Conservation (phyloP, 2,888 invertebrate genomes). For the Parnassius smintheus region DNA sequence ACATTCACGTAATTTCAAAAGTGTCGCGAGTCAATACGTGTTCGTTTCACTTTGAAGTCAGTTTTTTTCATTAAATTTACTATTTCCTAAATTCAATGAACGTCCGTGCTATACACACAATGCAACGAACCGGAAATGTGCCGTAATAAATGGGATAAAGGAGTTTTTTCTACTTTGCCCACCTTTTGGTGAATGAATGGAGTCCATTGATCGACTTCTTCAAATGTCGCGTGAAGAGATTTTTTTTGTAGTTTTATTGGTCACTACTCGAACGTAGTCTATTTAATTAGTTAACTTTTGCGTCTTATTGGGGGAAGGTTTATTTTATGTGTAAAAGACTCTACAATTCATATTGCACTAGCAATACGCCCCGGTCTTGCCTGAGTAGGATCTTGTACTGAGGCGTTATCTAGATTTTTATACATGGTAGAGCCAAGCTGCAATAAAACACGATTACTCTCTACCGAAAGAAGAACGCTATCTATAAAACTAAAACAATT, state of each 20-base stretch:
- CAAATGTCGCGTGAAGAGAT: constrained; percentile 45
- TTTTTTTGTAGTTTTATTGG: constrained; percentile 26
- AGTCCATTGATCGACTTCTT: constrained; percentile 46
- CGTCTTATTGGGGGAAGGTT: neutral
- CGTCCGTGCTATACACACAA: constrained; percentile 36
- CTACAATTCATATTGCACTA: no score
- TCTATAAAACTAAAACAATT: no score
- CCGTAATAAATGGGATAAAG: constrained; percentile 42
- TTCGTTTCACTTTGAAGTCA: constrained; percentile 32
- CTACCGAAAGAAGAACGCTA: no score
- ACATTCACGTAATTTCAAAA: constrained; percentile 37
- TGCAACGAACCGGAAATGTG: constrained; percentile 50
- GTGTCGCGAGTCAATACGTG: constrained; percentile 28
- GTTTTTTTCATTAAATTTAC: constrained; percentile 33
- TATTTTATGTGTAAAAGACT: neutral
- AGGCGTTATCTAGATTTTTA: no score
- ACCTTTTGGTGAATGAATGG: constrained; percentile 37
- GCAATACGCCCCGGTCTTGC: no score
- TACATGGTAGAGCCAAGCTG: no score
- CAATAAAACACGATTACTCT: no score
- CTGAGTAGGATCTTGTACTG: no score
- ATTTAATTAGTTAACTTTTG: constrained; percentile 17
- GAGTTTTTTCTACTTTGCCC: constrained; percentile 37
- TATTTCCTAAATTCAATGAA: constrained; percentile 41
- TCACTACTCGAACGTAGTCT: constrained; percentile 12